A percentile compares a stretch with the other conserved stretches of the same genome.
These are phyloP conservation scores for Mythimna loreyi DNA, from an alignment of 2,888 invertebrate genomes.

Conservation along the genomic window DNA sequence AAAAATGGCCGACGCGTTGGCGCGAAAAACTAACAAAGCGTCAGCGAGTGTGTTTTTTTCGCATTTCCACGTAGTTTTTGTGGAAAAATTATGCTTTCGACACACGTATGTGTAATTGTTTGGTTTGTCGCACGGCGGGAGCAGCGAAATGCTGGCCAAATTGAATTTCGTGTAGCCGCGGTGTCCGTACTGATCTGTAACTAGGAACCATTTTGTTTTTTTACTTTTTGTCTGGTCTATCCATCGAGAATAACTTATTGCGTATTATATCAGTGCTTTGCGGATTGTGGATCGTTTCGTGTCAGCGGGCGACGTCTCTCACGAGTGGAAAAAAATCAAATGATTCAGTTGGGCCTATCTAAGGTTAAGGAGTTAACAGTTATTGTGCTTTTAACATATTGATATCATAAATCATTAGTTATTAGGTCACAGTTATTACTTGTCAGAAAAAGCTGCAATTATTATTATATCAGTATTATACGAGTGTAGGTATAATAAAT, in stretches of 20 bases:
- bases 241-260: slow-evolving; percentile 62
- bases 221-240: slow-evolving; percentile 61
- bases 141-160: slow-evolving; percentile 80
- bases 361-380: slow-evolving; percentile 68
- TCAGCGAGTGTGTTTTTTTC: slow-evolving; percentile 77
- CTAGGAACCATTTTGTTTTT: slow-evolving; percentile 68
- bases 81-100: slow-evolving; percentile 88
- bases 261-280: slow-evolving; percentile 57
- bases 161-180: slow-evolving; percentile 86
- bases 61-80: slow-evolving; percentile 81
- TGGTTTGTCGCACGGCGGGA: slow-evolving; percentile 85
- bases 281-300: slow-evolving; percentile 62
- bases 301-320: slow-evolving; percentile 66
- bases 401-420: slow-evolving; percentile 63
- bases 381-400: slow-evolving; percentile 67
- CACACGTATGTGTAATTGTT: slow-evolving; percentile 89
- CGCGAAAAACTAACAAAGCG: slow-evolving; percentile 87
- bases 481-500: slow-evolving; percentile 47
- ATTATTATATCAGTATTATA: slow-evolving; percentile 50
- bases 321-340: slow-evolving; percentile 65
- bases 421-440: slow-evolving; percentile 64
- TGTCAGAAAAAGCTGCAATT: slow-evolving; percentile 58
- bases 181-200: slow-evolving; percentile 78
- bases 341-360: slow-evolving; percentile 62
- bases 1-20: slow-evolving; percentile 84